These are phyloP conservation scores for Apamea sordens DNA, from an alignment of 2,888 invertebrate genomes.

Conservation along the genomic window DNA sequence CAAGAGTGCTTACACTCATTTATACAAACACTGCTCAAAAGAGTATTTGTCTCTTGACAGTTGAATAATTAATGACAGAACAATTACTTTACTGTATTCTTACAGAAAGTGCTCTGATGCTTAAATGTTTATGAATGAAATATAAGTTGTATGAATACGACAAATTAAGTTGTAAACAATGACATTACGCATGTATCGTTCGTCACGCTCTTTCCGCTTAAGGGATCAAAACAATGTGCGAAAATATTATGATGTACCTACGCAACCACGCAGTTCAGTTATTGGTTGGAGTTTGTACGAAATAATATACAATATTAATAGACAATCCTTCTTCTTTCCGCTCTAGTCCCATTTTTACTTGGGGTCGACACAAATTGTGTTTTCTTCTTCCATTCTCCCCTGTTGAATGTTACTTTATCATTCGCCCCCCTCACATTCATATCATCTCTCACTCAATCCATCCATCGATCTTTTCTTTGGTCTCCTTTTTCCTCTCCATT, in stretches of 20 bases:
- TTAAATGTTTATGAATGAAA: slow-evolving; percentile 64
- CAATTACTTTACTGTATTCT: slow-evolving; percentile 67
- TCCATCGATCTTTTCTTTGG: background rate
- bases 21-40: slow-evolving; percentile 69
- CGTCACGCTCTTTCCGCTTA: slow-evolving; percentile 21
- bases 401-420: background rate
- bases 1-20: slow-evolving; percentile 67
- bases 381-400: background rate
- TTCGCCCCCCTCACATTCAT: background rate
- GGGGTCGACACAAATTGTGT: background rate
- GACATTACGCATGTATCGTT: slow-evolving; percentile 32
- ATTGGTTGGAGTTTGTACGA: slow-evolving; percentile 1
- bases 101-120: slow-evolving; percentile 65
- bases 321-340: background rate
- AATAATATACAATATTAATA: background rate
- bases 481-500: background rate
- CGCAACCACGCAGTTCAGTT: background rate
- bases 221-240: slow-evolving; percentile 31
- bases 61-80: slow-evolving; percentile 74
- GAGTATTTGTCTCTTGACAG: slow-evolving; percentile 73
- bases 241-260: slow-evolving; percentile 30
- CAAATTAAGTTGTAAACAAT: slow-evolving; percentile 50
- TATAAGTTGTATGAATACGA: slow-evolving; percentile 51
- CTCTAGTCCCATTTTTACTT: background rate
- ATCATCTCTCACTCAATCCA: too few relatives aligned